These are phyloP conservation scores for Spea hammondii DNA, from an alignment of 2,797 vertebrate species.

Conservation along the genomic window DNA sequence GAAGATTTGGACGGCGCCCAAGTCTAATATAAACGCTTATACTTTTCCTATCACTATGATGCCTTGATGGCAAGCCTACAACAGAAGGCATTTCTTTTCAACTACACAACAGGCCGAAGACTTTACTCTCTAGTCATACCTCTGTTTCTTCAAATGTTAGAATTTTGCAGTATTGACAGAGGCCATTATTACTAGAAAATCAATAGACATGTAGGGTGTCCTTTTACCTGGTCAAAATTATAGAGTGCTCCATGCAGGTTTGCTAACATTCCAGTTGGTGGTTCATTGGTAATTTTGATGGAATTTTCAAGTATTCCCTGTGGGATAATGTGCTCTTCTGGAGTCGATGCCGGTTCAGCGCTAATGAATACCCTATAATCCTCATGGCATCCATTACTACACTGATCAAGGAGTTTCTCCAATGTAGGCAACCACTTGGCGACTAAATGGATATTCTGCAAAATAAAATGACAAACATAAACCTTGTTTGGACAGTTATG, in stretches of 20 bases:
- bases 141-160: no score
- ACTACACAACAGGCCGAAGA: no score
- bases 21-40: no score
- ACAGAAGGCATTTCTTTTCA: no score
- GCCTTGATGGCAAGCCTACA: no score
- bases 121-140: no score
- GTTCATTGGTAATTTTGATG: slow-evolving; percentile 82
- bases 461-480: not conserved
- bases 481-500: no score
- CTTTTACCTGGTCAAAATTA: slow-evolving; percentile 77
- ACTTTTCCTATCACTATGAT: no score
- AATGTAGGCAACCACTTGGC: slow-evolving; percentile 74
- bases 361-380: slow-evolving; percentile 79
- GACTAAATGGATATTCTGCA: slow-evolving; percentile 77
- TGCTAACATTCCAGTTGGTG: slow-evolving; percentile 74
- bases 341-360: slow-evolving; percentile 67
- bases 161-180: no score
- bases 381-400: slow-evolving; percentile 64
- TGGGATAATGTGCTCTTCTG: slow-evolving; percentile 75
- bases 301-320: slow-evolving; percentile 77
- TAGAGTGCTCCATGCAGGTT: slow-evolving; percentile 75
- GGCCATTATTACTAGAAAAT: no score
- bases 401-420: slow-evolving; percentile 71
- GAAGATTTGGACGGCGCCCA: no score
- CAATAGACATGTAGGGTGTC: not conserved